Evolutionary conservation across 2,113 vertebrate genomes (phyloP), one percentile per base, ranked within the genome.

Genomic region (Australoheros scitulus): DNA sequence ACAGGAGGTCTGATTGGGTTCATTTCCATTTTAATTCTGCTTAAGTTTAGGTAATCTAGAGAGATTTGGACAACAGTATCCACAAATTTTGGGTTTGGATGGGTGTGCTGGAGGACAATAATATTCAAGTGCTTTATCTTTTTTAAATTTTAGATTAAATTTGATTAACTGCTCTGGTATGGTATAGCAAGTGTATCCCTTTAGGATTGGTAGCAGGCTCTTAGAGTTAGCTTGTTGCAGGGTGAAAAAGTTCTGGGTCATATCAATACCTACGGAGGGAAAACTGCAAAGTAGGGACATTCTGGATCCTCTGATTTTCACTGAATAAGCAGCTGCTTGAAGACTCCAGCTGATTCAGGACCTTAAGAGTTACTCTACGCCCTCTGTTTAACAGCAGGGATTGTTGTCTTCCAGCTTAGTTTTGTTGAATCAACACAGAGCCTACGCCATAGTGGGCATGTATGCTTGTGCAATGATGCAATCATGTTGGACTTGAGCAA

Each of bases 401-500:
- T 0, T 68, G 8, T 68, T 11, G 24, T 68, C 43, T 65, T 68
- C 61, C 36, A 41, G n/a, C 61, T 64, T 64, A 22, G 61, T 18
- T 64, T 22, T 22, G 4, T 47, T 65, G 14, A 65, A 26, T 47
- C 38, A 26, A 65, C 63, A 65, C 22, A 65, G 22, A 43, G 38
- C 64, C 17, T 68, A 18, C 22, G 2, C 64, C 14, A 0, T 47
- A 68, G 3, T 47, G 14, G 38, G 22, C 38, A 47, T 14, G 41
- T 68, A 47, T 0, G 26, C 38, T 18, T 43, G n/a, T 65, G 36
- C 43, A n/a, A 5, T 43, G 0, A 3, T 26, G 64, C 22, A 41
- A 11, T 41, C 38, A 41, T 11, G 41, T 4, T 43, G 43, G 13
- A 47, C 43, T 47, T 47, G 43, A 47, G 43, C 43, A 47, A 47